These are phyloP conservation scores for Trididemnum nubilum DNA, from an alignment of 23 tunicate species.

Conservation along the genomic window DNA sequence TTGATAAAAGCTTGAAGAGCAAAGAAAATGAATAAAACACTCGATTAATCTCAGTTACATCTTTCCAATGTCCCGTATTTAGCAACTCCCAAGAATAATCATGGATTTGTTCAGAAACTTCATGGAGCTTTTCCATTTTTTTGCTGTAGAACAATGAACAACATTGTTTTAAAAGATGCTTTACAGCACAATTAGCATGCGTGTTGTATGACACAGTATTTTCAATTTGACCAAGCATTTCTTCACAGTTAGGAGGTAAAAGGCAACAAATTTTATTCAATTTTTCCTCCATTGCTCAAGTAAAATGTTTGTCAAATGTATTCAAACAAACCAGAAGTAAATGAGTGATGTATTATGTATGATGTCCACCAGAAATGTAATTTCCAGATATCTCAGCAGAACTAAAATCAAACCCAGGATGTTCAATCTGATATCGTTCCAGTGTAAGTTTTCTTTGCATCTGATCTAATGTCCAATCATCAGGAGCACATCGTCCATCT, in stretches of 20 bases:
- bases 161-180: background rate
- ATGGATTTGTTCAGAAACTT: slow-evolving; percentile 27
- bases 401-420: slow-evolving; percentile 95
- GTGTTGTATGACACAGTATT: background rate
- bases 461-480: slow-evolving; percentile 76
- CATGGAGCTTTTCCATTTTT: background rate
- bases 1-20: slow-evolving; percentile 53
- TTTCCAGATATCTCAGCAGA: slow-evolving; percentile 82
- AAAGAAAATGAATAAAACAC: slow-evolving; percentile 59
- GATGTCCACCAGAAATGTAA: slow-evolving; percentile 67
- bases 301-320: too few species aligned
- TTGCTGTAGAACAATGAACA: background rate
- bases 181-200: background rate
- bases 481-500: slow-evolving; percentile 59
- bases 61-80: slow-evolving; percentile 91
- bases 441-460: slow-evolving; percentile 83
- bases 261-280: background rate
- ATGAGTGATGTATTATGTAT: background rate
- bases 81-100: slow-evolving; percentile 81
- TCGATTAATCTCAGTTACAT: slow-evolving; percentile 53
- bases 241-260: background rate
- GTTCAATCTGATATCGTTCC: slow-evolving; percentile 77
- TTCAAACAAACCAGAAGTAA: background rate
- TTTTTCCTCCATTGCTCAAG: background rate
- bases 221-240: background rate